Evolutionary conservation across 1,140 invertebrate genomes (phyloP).

Genomic region (Papilio dardanus): DNA sequence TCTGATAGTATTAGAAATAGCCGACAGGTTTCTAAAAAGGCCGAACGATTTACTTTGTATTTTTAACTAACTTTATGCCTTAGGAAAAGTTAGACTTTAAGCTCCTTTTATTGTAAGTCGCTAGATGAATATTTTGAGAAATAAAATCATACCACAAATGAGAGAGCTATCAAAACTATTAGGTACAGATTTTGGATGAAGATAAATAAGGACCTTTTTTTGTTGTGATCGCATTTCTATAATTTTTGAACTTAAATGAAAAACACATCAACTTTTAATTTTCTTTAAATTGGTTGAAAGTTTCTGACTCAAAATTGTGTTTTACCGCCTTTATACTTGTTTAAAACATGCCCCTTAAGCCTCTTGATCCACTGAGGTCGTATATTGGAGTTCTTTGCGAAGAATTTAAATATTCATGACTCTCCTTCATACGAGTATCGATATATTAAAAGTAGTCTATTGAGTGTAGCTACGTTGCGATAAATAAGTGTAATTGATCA

Average conservation of each 20-base stretch:
- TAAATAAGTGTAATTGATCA: neutral
- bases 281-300: neutral
- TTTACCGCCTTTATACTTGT: constrained; percentile 7
- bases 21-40: neutral
- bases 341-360: constrained; percentile 11
- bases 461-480: neutral
- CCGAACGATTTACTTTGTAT: neutral
- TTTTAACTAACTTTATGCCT: neutral
- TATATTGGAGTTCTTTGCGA: constrained; percentile 20
- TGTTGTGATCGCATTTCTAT: too few species aligned
- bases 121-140: too few species aligned
- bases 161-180: too few species aligned
- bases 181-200: too few species aligned
- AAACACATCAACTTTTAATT: neutral
- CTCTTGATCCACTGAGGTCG: constrained; percentile 18
- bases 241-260: too few species aligned
- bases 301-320: neutral
- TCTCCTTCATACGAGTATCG: neutral
- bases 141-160: too few species aligned
- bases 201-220: too few species aligned
- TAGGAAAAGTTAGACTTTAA: neutral
- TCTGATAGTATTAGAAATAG: neutral
- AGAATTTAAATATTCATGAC: constrained; percentile 18
- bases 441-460: neutral
- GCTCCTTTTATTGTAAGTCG: too few species aligned